Base-by-base conservation (phyloP, 2,888 invertebrate genomes). In the Dexiosoma caninum region DNA sequence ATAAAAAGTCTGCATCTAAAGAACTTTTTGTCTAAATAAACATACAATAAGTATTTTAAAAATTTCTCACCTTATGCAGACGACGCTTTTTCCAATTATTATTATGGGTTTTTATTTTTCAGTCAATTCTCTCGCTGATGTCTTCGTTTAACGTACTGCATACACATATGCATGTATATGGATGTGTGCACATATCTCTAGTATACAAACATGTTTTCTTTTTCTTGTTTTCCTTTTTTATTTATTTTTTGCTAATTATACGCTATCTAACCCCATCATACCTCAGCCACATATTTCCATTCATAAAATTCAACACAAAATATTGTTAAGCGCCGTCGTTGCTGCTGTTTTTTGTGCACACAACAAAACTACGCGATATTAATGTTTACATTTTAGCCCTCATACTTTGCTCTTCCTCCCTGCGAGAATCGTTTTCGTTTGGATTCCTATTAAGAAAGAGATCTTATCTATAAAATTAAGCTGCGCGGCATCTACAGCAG, bases 241-340 rank as follows among this genome's bases (percentile, higher is more conserved):
- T 51, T 55, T 55, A 40, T 53, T 51, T 60, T 77, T 81, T 77
- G 77, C 72, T 77, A 81, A 81, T 77, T 81, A 81, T 81, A 77
- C 77, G 81, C 77, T 77, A 81, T 81, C 81, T 77, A 74, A 74
- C 81, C 81, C 77, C 77, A 81, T 81, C 81, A 64, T 81, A 81
- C 81, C 77, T 77, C 81, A 59, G 72, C 59, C 69, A 59, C 77
- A 77, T 70, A 72, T 76, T 77, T 77, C 81, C 81, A 81, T 81
- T 81, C 81, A 81, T 81, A 81, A 81, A 81, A 81, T 77, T 74
- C 72, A 76, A 60, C 75, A 66, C 69, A 81, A 81, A 81, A 74
- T 81, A 74, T 76, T 55, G 67, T 81, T 77, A 81, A 81, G 72
- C 81, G 81, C 81, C 77, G 77, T 35, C 59, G 80, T 14, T 60